These are phyloP conservation scores for Chaenodraco wilsoni DNA, from an alignment of 2,797 vertebrate species.

Conservation along the genomic window DNA sequence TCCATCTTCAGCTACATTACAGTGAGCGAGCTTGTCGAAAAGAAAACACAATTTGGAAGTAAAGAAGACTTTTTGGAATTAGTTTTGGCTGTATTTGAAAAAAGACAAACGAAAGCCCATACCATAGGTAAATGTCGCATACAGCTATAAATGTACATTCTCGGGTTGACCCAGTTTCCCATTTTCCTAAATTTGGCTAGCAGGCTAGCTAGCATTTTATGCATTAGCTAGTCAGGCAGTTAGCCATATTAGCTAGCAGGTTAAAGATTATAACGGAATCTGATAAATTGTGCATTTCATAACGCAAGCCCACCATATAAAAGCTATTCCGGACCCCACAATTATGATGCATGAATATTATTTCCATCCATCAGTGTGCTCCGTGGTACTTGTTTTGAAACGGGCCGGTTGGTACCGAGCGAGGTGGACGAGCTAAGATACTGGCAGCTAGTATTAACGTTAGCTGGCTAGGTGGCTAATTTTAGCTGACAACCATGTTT, in stretches of 20 bases:
- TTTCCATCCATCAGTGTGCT: constrained; percentile 33
- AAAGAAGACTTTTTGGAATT: constrained; percentile 83
- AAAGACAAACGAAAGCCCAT: constrained; percentile 83
- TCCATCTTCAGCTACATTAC: constrained; percentile 88
- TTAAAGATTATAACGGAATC: constrained; percentile 62
- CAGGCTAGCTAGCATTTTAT: constrained; percentile 74
- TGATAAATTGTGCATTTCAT: constrained; percentile 57
- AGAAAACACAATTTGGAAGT: constrained; percentile 85
- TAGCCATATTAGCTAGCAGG: constrained; percentile 75
- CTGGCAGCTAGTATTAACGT: constrained; percentile 56
- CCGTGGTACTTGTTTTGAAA: constrained; percentile 48
- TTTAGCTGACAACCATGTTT: constrained; percentile 68
- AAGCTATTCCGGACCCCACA: constrained; percentile 37
- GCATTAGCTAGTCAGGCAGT: constrained; percentile 73
- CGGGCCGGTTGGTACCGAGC: constrained; percentile 56
- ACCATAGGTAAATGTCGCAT: constrained; percentile 83
- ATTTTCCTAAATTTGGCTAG: constrained; percentile 79
- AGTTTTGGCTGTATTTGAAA: constrained; percentile 80
- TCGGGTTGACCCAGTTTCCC: constrained; percentile 80
- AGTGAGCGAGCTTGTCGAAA: constrained; percentile 84
- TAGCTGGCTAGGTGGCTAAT: constrained; percentile 66
- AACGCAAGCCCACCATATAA: constrained; percentile 57
- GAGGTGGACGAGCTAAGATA: constrained; percentile 68
- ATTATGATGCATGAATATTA: constrained; percentile 63
- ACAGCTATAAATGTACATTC: constrained; percentile 68